Conservation (phyloP, 2,113 vertebrate species). For the Lathamus discolor region DNA sequence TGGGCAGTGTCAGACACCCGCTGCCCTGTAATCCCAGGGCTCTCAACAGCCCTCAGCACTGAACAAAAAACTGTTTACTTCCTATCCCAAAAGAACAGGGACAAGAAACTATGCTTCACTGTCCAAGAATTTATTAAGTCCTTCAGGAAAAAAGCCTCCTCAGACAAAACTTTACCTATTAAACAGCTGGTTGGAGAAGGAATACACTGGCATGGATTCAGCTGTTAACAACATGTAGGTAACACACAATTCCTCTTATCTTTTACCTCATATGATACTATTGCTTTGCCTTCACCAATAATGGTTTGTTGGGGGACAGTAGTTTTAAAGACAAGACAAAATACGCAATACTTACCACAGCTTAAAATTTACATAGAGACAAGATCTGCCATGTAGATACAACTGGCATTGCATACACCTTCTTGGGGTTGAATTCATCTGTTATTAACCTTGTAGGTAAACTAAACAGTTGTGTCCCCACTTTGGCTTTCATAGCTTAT, state of each 20-base stretch:
- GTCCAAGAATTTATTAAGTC: background rate
- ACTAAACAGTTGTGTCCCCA: background rate
- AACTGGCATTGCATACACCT: background rate
- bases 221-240: background rate
- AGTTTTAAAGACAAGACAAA: background rate
- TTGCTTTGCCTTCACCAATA: background rate
- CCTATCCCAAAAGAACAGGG: background rate
- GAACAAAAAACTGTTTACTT: background rate
- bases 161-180: background rate
- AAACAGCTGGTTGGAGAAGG: background rate
- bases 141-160: background rate
- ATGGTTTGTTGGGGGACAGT: background rate
- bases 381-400: background rate
- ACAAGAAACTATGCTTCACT: background rate
- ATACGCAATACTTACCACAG: background rate
- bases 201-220: background rate
- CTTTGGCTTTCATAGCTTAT: background rate
- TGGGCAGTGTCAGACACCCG: background rate
- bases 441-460: background rate
- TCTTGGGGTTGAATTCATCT: background rate
- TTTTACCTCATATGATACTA: background rate
- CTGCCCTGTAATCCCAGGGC: background rate
- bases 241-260: background rate
- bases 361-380: background rate
- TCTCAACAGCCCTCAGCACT: background rate